Evolutionary conservation across 1,140 invertebrate species (phyloP), one percentile per base, ranked within the genome.

Genomic region (Streblospio benedicti): DNA sequence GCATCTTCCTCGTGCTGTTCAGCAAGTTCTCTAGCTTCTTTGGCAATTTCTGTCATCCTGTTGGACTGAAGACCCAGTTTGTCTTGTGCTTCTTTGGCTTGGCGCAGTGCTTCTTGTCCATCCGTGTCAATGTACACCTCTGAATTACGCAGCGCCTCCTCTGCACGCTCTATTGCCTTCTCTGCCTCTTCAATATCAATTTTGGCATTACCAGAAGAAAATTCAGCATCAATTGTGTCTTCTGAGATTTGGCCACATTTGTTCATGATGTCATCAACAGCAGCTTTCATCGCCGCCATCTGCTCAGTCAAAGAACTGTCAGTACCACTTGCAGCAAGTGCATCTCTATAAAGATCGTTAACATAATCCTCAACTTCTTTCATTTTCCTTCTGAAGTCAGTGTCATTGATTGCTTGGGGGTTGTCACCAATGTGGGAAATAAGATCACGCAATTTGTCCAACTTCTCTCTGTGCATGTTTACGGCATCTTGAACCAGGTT

Each of bases 401-500:
- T 81, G 73, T 93, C 90, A 61, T 91, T 86, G 44, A 91, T 86
- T 0, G 90, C 85, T 6, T 87, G 87, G 0, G 91, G 90, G 65
- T 84, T 86, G 57, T 80, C 83, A 31, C 82, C 82, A 51, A 84
- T 90, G 75, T 84, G 86, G 67, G 75, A 82, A 66, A 85, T 84
- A 33, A 88, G 79, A 30, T 84, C 80, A 60, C 85, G 83, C 14
- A 96, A 78, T 60, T 91, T 84, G 1, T 79, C 74, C 4, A 96
- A 76, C 69, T 90, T 89, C 47, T 71, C 75, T 54, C 90, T 81
- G 69, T 96, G 92, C n/a, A 79, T 69, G 71, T 88, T 86, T 0
- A 90, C 90, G 0, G 88, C 86, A 61, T 91, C 86, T 73, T 93
- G 87, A 0, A 97, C 90, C 0, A 98, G 79, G 75, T 91, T 92